Conservation (phyloP, 2,113 vertebrate genomes). For the Progne subis region DNA sequence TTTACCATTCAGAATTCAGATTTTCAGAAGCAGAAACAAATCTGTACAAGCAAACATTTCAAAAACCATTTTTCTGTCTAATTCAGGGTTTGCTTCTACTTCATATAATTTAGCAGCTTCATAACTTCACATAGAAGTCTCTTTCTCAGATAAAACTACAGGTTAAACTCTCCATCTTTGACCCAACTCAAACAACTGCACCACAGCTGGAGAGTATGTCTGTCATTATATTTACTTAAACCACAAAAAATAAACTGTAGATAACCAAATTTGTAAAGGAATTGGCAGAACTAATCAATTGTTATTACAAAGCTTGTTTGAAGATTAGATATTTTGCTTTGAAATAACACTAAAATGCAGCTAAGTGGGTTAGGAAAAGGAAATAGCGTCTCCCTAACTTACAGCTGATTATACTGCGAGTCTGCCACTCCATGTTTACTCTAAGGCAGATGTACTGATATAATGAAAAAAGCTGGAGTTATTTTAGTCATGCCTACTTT, state of each 20-base stretch:
- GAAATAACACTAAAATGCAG: slow-evolving; percentile 70
- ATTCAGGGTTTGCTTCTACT: not conserved
- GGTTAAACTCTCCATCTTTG: slow-evolving; percentile 34
- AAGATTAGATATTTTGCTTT: slow-evolving; percentile 70
- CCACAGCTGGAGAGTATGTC: slow-evolving; percentile 38
- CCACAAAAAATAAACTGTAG: slow-evolving; percentile 71
- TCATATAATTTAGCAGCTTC: not conserved
- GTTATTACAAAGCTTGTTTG: slow-evolving; percentile 74
- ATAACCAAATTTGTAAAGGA: slow-evolving; percentile 79
- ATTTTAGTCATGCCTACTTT: slow-evolving; percentile 75
- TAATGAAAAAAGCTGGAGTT: slow-evolving; percentile 69
- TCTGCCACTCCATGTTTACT: slow-evolving; percentile 68
- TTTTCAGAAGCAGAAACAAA: not conserved
- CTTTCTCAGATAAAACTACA: not conserved
- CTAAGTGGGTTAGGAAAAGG: slow-evolving; percentile 69
- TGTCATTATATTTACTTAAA: slow-evolving; percentile 65
- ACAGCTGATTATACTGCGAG: slow-evolving; percentile 58
- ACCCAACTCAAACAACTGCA: slow-evolving; percentile 20
- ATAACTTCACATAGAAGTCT: not conserved
- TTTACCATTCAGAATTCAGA: not conserved
- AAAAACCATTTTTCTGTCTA: not conserved
- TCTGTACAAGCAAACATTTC: not conserved
- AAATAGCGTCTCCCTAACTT: slow-evolving; percentile 66
- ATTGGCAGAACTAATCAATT: slow-evolving; percentile 81
- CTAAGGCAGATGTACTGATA: slow-evolving; percentile 70